Base-by-base conservation (phyloP, 2,113 vertebrate species). In the Parus major region DNA sequence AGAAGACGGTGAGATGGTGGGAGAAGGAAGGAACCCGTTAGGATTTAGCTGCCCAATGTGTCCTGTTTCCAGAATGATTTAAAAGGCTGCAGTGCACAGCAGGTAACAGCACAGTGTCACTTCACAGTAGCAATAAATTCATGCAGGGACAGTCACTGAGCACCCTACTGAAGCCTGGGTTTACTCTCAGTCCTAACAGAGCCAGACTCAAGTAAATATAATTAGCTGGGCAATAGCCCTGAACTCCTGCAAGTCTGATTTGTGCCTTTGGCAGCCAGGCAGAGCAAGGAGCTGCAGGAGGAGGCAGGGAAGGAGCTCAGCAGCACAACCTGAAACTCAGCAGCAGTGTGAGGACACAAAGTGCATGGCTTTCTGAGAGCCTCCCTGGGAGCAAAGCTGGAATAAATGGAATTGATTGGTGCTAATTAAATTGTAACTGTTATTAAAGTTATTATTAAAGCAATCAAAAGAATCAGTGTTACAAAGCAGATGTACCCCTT, bases 1-100 rank as follows among this genome's bases (percentile, higher is more conserved):
- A 76, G 31, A 68, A 71, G 61, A 59, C 0, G 4, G 53, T 31
- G 27, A 60, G 79, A 59, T 46, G 59, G 66, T 3, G 10, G 59
- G 56, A 88, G 76, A 86, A 94, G 70, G 69, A 81, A 77, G 0
- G 9, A 94, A 49, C 29, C 64, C 65, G 57, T 86, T 82, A 92
- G 36, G 70, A 61, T 77, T 52, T 70, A 66, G 72, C 60, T 75
- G 52, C 89, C 83, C 92, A 86, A 70, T 77, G 39, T 82, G 42
- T 72, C 42, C 66, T 83, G 60, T 86, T 92, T 70, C 41, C 91
- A 88, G 82, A 85, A 84, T n/a, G 44, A 82, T 92, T 87, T 64
- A 14, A 71, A 80, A 94, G 59, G 71, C 23, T 87, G 92, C 77
- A 93, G 36, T 14, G 42, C 36, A 19, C 5, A 14, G 64, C 60